Base-by-base conservation (phyloP, 1,140 invertebrate genomes). In the Scaptodrosophila lebanonensis region DNA sequence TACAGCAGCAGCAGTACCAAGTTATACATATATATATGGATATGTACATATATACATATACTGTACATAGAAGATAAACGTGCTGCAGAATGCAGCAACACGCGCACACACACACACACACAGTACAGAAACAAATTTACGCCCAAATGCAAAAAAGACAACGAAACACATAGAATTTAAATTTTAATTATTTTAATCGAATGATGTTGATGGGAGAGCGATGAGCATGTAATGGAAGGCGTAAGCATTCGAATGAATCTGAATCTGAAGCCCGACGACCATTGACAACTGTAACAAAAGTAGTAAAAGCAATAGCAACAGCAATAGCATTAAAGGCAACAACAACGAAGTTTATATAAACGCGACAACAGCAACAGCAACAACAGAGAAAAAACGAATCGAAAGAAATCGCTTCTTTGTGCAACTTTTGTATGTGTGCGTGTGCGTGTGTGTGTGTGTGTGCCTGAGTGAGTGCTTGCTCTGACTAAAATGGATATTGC, bases 401-500 rank as follows among this genome's bases (percentile, higher is more conserved):
- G 18, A 42, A 48, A 42, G 50, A 68, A 56, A 51, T 61, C 9
- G 44, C 49, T 30, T 49, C 29, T 40, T 38, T 35, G 42, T 48
- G 59, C n/a, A n/a, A n/a, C n/a, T n/a, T 53, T 20, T 33, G 54
- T 25, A 30, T 38, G 68, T 42, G 61, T 59, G 52, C 54, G 53
- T 60, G 61, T 58, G 30, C 15, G 42, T 44, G 58, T 18, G 17
- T 63, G 51, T 15, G 43, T 45, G 39, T 53, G 54, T 53, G 61
- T 59, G 50, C 45, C 54, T 59, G 56, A 48, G 22, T 45, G 60
- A 72, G 54, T 48, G 66, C 33, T 44, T 72, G 53, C 40, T 64
- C 30, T 8, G 22, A 15, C 38, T 58, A 83, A 83, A 83, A 83
- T 83, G 72, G 79, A 76, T 71, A 77, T 83, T 66, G 73, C 60